These are phyloP conservation scores for Maconellicoccus hirsutus DNA, from an alignment of 1,140 invertebrate genomes.

Conservation along the genomic window DNA sequence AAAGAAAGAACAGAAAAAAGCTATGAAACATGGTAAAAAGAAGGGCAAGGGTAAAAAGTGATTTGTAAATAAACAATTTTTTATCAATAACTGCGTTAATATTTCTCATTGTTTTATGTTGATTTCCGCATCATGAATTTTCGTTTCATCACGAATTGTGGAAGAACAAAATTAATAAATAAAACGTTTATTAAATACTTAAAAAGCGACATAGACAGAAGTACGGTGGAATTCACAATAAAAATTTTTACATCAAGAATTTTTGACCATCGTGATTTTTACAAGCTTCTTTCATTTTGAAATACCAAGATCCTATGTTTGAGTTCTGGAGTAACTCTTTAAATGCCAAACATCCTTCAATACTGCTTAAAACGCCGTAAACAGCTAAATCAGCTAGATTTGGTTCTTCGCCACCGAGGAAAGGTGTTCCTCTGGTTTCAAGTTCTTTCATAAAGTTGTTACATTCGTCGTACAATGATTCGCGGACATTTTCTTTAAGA, in stretches of 20 bases:
- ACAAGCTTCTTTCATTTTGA: conserved; percentile 40
- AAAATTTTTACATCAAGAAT: neutral
- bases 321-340: conserved; percentile 65
- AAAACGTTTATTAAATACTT: neutral
- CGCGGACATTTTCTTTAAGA: conserved; percentile 75
- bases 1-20: conserved; percentile 11
- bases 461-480: conserved; percentile 80
- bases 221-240: too few relatives aligned
- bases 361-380: conserved; percentile 85
- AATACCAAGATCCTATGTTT: conserved; percentile 49
- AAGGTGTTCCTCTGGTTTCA: conserved; percentile 52
- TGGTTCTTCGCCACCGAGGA: conserved; percentile 74
- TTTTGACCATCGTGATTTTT: conserved; percentile 29
- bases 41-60: neutral
- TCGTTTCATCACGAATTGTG: too few relatives aligned
- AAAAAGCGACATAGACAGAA: neutral
- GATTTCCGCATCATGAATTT: too few relatives aligned
- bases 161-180: too few relatives aligned
- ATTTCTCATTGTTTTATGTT: too few relatives aligned
- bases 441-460: conserved; percentile 65
- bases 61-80: neutral
- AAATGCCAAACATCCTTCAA: conserved; percentile 90
- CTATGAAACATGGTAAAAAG: neutral
- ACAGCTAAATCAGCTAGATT: conserved; percentile 89
- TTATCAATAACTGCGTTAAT: too few relatives aligned